These are phyloP conservation scores for Trigoniulus corallinus DNA, from an alignment of 1,140 invertebrate species.

Conservation along the genomic window DNA sequence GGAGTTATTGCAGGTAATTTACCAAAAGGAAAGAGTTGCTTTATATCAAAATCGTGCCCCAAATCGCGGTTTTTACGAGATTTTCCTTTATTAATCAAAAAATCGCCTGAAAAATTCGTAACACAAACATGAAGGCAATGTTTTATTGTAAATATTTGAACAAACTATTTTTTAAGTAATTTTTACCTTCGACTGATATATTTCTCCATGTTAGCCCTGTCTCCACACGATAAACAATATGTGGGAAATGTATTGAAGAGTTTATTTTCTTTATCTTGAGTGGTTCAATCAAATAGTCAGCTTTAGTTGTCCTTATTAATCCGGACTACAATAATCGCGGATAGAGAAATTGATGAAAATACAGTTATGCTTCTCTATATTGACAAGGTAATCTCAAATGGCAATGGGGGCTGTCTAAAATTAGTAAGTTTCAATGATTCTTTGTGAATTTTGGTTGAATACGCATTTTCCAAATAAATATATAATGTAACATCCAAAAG, in stretches of 20 bases:
- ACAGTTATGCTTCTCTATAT: neutral
- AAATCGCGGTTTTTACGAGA: too few species aligned
- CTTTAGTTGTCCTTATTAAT: neutral
- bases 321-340: neutral
- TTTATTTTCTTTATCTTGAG: neutral
- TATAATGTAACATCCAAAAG: too few species aligned
- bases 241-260: neutral
- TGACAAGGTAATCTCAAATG: neutral
- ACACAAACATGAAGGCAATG: neutral
- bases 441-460: neutral
- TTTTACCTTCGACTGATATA: neutral
- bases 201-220: neutral
- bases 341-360: neutral
- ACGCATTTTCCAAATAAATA: neutral
- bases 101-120: neutral
- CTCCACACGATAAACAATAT: neutral
- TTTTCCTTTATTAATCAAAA: neutral
- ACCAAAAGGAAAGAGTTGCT: neutral
- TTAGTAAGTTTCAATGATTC: neutral
- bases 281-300: conserved; percentile 2
- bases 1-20: neutral
- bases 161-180: neutral
- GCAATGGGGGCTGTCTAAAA: neutral
- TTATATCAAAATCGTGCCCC: neutral
- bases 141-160: neutral